Evolutionary conservation across 2,888 invertebrate genomes (phyloP), one percentile per base, ranked within the genome.

Genomic region (Patella caerulea): DNA sequence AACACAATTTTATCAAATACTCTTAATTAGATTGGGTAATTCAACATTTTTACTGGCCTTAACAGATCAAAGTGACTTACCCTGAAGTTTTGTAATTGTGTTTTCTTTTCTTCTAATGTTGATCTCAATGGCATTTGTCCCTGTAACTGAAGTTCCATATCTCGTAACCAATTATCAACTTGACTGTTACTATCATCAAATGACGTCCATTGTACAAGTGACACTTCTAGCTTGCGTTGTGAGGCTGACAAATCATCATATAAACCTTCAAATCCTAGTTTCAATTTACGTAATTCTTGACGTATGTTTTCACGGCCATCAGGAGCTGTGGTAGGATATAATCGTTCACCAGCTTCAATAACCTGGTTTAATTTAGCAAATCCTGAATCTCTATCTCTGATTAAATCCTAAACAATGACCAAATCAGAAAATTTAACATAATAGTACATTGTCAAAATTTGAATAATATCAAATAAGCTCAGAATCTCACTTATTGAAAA

Each of bases 301-400:
- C 98, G 94, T 77, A 98, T 95, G 75, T 94, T 94, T 91, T 98
- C 98, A 81, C 98, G 94, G 0, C 98, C 98, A 85, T 95, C 95
- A 0, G 98, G 95, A 14, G 97, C 96, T 2, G 98, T 98, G 91
- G 97, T 97, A 0, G 97, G 96, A 81, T 97, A 94, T n/a, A 98
- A 94, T 90, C 95, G 95, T 89, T 98, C 98, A 3, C 97, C 97
- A 0, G 95, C 94, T 3, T 95, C 93, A 17, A 95, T 95, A 24
- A 97, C 92, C 65, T 94, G 94, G 76, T 94, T 94, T 55, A 98
- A 93, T 85, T 96, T 94, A 86, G 95, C 95, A 86, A 96, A 95
- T 1, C 96, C 96, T 88, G 96, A 95, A 84, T 97, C 97, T 84
- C 95, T 94, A 89, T 97, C 97, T 14, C 95, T 93, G 9, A 91